Conservation (phyloP, 2,888 invertebrate genomes). For the Cataglyphis livida region DNA sequence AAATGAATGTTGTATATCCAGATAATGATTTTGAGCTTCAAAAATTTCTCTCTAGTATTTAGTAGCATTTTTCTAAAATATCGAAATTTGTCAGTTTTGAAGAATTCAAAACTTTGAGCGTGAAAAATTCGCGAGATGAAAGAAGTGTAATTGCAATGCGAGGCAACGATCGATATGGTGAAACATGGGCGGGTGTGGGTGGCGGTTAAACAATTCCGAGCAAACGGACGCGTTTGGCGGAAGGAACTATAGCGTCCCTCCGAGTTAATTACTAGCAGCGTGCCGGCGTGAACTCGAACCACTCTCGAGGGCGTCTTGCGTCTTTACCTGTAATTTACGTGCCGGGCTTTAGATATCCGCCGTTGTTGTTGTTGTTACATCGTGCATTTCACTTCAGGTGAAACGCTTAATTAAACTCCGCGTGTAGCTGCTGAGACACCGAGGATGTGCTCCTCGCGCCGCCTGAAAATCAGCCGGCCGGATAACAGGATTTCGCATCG, state of each 20-base stretch:
- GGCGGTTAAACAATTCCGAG: constrained; percentile 41
- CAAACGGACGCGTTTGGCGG: constrained; percentile 63
- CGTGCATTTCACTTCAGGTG: constrained; percentile 71
- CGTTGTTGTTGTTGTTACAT: constrained; percentile 69
- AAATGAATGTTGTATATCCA: neutral
- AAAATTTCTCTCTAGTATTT: neutral
- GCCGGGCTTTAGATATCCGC: constrained; percentile 73
- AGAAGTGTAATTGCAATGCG: neutral
- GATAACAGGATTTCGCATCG: constrained; percentile 53
- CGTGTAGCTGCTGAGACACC: constrained; percentile 49
- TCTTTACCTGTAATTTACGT: constrained; percentile 81
- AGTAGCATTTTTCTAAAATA: neutral
- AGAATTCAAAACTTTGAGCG: neutral
- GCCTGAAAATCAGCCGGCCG: constrained; percentile 55
- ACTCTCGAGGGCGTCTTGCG: constrained; percentile 68
- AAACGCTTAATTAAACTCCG: constrained; percentile 76
- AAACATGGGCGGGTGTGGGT: constrained; percentile 15
- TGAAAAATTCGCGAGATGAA: constrained; percentile 11
- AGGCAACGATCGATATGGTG: constrained; percentile 35
- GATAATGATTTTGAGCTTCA: neutral
- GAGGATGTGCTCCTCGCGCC: constrained; percentile 31
- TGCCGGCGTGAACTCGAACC: constrained; percentile 68
- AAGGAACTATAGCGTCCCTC: constrained; percentile 78
- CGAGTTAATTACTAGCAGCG: constrained; percentile 79
- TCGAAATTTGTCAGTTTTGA: neutral